Base-by-base conservation (phyloP, 2,113 vertebrate species). In the Ameiurus melas region DNA sequence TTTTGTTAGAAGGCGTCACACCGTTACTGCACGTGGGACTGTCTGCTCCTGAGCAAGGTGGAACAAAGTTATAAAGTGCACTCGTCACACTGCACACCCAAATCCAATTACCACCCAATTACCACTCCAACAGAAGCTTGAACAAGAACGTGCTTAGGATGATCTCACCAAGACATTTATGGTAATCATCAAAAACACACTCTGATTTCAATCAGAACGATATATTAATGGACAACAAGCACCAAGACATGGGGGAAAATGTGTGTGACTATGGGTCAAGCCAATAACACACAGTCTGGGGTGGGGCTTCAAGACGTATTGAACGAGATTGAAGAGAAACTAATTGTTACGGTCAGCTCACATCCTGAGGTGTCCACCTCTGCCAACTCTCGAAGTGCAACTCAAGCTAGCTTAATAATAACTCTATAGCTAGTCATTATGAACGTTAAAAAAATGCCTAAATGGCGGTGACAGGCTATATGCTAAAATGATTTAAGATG, bases 11-110 rank as follows among this genome's bases (percentile, higher is more conserved):
- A 78, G 97, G 95, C 17, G 95, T 93, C 68, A 99, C 94, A 66
- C 98, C 98, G 9, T 99, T 99, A 95, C 97, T 99, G 96, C 98
- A 99, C 91, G 97, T 98, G 82, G 98, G 97, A 94, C 98, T 99
- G 91, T 99, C 98, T 91, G 96, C 96, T 94, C 97, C 98, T 98
- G 92, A 84, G 30, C 79, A 87, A 6, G 30, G 33, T 57, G 13
- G n/a, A 81, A 84, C 3, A 89, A 33, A 78, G 17, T 80, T 8
- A 60, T 17, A 43, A 60, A 47, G 39, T 39, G 30, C 43, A 27
- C 55, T 58, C 83, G 83, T 60, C 47, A 14, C n/a, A 33, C 55
- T 20, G 53, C 17, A 60, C 19, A 39, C 47, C 27, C 47, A 53
- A 79, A n/a, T 2, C n/a, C 27, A 79, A 79, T 53, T 19, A 53